Evolutionary conservation across 1,140 invertebrate species (phyloP), one percentile per base, ranked within the genome.

Genomic region (Littorina saxatilis): DNA sequence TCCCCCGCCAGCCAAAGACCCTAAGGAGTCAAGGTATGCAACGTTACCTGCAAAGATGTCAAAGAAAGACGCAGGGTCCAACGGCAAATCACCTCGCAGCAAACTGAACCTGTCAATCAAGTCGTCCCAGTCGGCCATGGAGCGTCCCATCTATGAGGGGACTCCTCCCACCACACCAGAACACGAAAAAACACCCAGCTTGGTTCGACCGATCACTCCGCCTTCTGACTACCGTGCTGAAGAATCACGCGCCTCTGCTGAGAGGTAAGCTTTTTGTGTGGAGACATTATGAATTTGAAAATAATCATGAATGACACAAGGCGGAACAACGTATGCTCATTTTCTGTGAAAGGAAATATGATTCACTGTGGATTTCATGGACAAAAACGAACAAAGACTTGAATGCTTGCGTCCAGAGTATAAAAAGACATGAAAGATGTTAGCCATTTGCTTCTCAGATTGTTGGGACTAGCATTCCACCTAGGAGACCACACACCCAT

Each of bases 81-180:
- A 81, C 2, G 79, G 70, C 35, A 70, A 80, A 37, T 15, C 76
- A 3, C 55, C 32, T 27, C 82, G 77, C 61, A 82, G 77, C n/a
- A 50, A 70, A n/a, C 15, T 78, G 1, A 86, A 82, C 52, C 43
- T 84, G 37, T 83, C 61, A 15, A 52, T 81, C 66, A 52, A 76
- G 2, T 79, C 80, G 23, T 84, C 85, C 4, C 77, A 82, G 61
- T 79, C 83, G 7, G 66, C 81, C 43, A 74, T 80, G 23, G 85
- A 88, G 35, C 81, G 86, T 82, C 89, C 90, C 23, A 79, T 88
- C 15, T 90, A 89, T 84, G 75, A 87, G 55, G 88, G 88, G 7
- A 87, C 88, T 13, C 89, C 89, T 37, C 89, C 89, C 4, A 80
- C 86, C 1, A 87, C 89, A 2, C 89, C 90, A 27, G 84, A 88